Percentiles rank a stretch among this genome's conserved stretches.
Conservation (phyloP, 2,888 invertebrate genomes). For the Tetropium fuscum region DNA sequence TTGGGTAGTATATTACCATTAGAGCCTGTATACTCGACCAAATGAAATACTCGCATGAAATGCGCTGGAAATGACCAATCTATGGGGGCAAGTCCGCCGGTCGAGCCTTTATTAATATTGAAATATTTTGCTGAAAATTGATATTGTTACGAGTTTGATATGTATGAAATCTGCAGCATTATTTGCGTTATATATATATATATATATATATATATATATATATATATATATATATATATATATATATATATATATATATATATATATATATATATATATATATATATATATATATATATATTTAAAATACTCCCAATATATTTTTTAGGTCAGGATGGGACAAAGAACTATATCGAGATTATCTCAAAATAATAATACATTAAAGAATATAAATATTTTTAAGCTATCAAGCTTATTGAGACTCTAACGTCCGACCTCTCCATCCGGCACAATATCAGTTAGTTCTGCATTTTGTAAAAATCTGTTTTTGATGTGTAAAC, state of each 20-base stretch:
- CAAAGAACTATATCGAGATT: constrained; percentile 5
- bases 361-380: constrained; percentile 9
- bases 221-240: too few species aligned
- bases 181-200: constrained; percentile 29
- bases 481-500: too few species aligned
- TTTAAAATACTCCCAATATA: constrained; percentile 21
- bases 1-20: constrained; percentile 64
- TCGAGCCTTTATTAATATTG: constrained; percentile 53
- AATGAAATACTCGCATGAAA: constrained; percentile 43
- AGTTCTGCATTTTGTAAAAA: too few species aligned
- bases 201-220: too few species aligned
- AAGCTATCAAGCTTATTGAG: too few species aligned
- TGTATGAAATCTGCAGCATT: constrained; percentile 26
- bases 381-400: too few species aligned
- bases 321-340: constrained; percentile 6
- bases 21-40: constrained; percentile 56
- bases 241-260: too few species aligned
- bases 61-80: constrained; percentile 20
- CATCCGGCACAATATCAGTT: too few species aligned
- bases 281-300: too few species aligned
- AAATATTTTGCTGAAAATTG: constrained; percentile 57
- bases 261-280: too few species aligned
- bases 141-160: constrained; percentile 54
- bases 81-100: constrained; percentile 2
- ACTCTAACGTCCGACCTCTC: too few species aligned